A percentile compares a stretch with the other conserved stretches of the same genome.
Conservation (phyloP, 2,797 vertebrate genomes). For the Propithecus deckenii region DNA sequence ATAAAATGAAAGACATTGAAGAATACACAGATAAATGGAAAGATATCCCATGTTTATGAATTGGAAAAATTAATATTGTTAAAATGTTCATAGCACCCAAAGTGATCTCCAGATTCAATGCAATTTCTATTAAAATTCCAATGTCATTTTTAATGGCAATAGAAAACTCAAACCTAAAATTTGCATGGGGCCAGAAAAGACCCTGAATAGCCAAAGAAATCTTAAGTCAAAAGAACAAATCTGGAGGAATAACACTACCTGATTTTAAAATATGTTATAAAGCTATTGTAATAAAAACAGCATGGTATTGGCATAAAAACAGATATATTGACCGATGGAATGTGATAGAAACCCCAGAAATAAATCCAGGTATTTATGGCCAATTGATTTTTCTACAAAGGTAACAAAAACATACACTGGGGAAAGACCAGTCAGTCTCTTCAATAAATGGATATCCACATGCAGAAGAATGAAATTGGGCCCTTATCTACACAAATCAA, state of each 20-base stretch:
- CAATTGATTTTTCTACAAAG: background rate
- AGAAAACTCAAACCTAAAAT: background rate
- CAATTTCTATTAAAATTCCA: background rate
- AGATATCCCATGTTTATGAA: background rate
- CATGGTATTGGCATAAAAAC: background rate
- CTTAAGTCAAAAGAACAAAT: background rate
- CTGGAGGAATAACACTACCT: background rate
- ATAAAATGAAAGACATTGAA: background rate
- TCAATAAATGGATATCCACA: background rate
- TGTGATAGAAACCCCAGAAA: background rate
- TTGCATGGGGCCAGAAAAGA: background rate
- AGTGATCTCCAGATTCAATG: background rate
- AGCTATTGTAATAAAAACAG: background rate
- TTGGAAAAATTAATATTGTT: background rate
- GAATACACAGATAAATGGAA: background rate
- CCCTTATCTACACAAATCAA: background rate
- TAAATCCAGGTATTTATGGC: background rate
- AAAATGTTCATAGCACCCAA: background rate
- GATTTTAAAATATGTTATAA: background rate
- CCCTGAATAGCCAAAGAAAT: background rate
- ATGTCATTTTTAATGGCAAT: background rate
- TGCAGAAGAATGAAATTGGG: background rate
- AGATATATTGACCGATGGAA: background rate
- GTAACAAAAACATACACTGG: background rate
- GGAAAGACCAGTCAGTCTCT: background rate